phyloP scores from a whole-genome alignment of 2,113 vertebrate genomes.

The Pogonocichla stellata region DNA sequence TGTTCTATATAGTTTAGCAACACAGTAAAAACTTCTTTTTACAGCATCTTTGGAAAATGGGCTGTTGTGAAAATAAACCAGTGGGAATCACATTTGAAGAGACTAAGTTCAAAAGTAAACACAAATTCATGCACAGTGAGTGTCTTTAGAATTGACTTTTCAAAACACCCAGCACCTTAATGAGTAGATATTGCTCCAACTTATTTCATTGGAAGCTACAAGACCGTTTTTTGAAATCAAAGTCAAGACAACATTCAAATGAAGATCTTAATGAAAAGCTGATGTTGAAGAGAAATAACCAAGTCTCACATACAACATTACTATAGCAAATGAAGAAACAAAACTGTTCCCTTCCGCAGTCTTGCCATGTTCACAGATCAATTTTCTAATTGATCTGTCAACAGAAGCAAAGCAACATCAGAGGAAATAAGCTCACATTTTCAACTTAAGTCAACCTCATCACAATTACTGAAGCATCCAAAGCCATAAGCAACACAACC shows the following conservation, averaged over 20 bases:
- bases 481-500: not conserved
- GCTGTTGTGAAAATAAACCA: not conserved
- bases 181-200: not conserved
- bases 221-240: not conserved
- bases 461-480: not conserved
- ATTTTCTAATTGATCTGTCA: not conserved
- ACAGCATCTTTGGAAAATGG: not conserved
- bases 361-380: not conserved
- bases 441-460: not conserved
- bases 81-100: not conserved
- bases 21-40: not conserved
- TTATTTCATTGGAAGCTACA: not conserved
- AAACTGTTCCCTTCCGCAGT: not conserved
- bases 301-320: fast-evolving
- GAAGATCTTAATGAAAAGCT: not conserved
- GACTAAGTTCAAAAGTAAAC: not conserved
- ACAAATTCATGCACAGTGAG: fast-evolving
- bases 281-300: not conserved
- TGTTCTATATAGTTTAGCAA: not conserved
- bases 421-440: not conserved
- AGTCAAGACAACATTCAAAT: not conserved
- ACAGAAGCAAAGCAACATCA: not conserved
- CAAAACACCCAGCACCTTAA: not conserved
- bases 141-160: not conserved
- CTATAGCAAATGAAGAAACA: not conserved